A percentile compares a stretch with the other conserved stretches of the same genome.
phyloP scores from a whole-genome alignment of 2,113 vertebrate genomes.

The Centropus unirufus region DNA sequence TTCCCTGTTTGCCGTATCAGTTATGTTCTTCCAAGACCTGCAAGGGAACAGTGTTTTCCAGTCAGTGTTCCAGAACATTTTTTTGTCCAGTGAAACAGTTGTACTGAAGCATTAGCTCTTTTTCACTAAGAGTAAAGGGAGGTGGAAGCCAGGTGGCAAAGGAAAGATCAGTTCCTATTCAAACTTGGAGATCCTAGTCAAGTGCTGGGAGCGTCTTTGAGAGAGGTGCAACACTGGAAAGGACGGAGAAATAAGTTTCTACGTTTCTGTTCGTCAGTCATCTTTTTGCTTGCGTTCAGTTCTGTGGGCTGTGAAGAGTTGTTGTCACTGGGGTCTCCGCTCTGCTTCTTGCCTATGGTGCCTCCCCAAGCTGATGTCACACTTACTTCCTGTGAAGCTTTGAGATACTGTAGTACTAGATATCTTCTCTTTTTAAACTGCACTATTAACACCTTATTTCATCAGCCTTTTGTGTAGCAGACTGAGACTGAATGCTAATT shows the following conservation, averaged over 20 bases:
- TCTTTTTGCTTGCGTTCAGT: background rate
- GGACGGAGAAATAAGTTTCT: background rate
- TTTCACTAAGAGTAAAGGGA: background rate
- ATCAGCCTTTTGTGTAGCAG: background rate
- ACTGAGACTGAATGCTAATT: background rate
- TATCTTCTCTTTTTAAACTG: background rate
- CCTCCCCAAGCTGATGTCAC: background rate
- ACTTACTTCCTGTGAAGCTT: background rate
- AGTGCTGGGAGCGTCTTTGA: background rate
- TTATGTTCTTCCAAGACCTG: background rate
- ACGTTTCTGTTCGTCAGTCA: background rate
- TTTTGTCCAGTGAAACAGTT: background rate
- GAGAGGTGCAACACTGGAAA: background rate
- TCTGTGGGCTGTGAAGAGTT: background rate
- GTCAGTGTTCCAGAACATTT: background rate
- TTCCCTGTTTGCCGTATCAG: background rate
- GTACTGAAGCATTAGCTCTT: background rate
- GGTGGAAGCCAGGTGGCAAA: background rate
- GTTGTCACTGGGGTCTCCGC: rapidly evolving
- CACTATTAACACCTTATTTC: background rate
- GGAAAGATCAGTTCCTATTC: background rate
- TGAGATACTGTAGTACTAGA: background rate
- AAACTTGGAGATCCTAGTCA: background rate
- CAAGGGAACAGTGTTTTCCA: rapidly evolving
- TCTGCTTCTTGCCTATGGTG: background rate